Base-by-base conservation (phyloP, 1,140 invertebrate species). In the Ephestia elutella region DNA sequence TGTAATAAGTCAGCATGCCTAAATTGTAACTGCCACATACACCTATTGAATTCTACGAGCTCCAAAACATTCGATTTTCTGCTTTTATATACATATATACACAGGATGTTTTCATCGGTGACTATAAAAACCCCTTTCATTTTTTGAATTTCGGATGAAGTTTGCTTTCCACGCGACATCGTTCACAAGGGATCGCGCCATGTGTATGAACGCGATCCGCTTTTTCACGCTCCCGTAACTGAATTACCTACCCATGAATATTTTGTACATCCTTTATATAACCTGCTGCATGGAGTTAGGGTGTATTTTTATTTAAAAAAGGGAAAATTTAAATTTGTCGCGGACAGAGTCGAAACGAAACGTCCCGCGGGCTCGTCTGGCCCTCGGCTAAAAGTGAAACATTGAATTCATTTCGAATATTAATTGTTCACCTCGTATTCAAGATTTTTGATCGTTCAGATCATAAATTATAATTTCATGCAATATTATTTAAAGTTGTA, bases 141-240 rank as follows among this genome's bases (percentile, higher is more conserved):
- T 61, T 65, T 59, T 66, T 61, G 50, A 58, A 62, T 68, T 68
- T 54, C 54, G 54, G 59, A 56, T 65, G 17, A 57, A 63, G 62
- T 69, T 73, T 66, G 62, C 61, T 66, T 68, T 62, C 63, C 67
- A 57, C 66, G 66, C 54, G 60, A 68, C 66, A 65, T 65, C 57
- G 54, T 63, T 62, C 68, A 72, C 63, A 66, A 62, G 68, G 70
- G 63, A 66, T 68, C 62, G 51, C 61, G 56, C 55, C 55, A 62
- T 63, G 59, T 69, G 61, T 60, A 54, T 59, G 59, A 59, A 57
- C 65, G 57, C 56, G 60, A 67, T 68, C 68, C 63, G 67, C 63
- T 71, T 76, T 68, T 73, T 71, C 65, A 65, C 64, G 68, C 63
- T 65, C 21, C 57, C 61, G 63, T 73, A 75, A 77, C 61, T 60